phyloP scores from a whole-genome alignment of 37 sponge, comb jelly and placozoan genomes.

The Halichondria panicea region DNA sequence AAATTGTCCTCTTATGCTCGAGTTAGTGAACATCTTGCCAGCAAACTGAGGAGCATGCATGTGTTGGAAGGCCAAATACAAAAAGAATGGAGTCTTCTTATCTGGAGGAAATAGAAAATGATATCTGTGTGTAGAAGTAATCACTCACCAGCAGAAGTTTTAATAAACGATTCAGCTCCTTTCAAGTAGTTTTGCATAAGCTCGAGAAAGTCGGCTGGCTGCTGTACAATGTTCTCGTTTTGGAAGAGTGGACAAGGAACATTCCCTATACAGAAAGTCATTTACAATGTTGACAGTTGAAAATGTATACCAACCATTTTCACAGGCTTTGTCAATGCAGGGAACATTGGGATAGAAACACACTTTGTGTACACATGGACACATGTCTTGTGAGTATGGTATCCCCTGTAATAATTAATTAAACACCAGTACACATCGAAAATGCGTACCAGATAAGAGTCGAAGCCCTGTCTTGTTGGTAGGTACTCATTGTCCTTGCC shows the following conservation, averaged over 20 bases:
- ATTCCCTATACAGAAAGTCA: conserved; percentile 7
- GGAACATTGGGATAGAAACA: conserved; percentile 71
- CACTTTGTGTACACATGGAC: conserved; percentile 55
- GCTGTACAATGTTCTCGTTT: conserved; percentile 61
- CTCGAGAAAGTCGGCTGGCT: conserved; percentile 69
- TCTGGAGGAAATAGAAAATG: conserved; percentile 24
- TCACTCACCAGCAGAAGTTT: conserved; percentile 45
- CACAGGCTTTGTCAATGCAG: conserved; percentile 46
- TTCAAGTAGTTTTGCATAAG: conserved; percentile 46
- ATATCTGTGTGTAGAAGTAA: neutral
- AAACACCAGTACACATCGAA: neutral
- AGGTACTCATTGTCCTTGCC: conserved; percentile 63
- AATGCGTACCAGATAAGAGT: conserved; percentile 55
- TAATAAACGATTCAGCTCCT: conserved; percentile 68
- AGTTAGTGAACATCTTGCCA: conserved; percentile 65
- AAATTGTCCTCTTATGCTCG: conserved; percentile 58
- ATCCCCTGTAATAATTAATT: conserved; percentile 45
- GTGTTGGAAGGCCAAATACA: conserved; percentile 84
- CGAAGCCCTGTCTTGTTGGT: conserved; percentile 82
- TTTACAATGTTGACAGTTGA: neutral
- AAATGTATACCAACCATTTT: neutral
- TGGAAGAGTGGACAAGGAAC: conserved; percentile 67
- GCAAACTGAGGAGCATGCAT: conserved; percentile 84
- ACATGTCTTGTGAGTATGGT: conserved; percentile 82
- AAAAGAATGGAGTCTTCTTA: conserved; percentile 58